Evolutionary conservation across 2,888 invertebrate genomes (phyloP).

Genomic region (Xanthorhoe spadicearia): DNA sequence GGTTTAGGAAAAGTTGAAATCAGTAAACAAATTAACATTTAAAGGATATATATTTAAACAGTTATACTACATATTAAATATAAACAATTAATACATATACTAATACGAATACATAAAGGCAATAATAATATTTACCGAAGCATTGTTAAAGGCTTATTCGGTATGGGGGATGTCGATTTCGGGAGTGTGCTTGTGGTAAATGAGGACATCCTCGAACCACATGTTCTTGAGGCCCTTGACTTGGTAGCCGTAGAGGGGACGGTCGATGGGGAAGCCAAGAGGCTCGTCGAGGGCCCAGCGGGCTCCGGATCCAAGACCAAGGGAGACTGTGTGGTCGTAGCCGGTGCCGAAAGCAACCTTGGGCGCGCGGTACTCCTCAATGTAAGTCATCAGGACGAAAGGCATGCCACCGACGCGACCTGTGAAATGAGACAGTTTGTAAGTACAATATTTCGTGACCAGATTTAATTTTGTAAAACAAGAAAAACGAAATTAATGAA

Average conservation of each 20-base stretch:
- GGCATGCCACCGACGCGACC: constrained; percentile 83
- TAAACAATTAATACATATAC: constrained; percentile 41
- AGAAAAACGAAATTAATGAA: neutral
- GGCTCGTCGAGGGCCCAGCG: constrained; percentile 77
- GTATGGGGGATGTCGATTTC: constrained; percentile 61
- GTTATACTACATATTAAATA: constrained; percentile 29
- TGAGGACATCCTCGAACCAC: constrained; percentile 76
- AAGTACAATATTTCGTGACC: neutral
- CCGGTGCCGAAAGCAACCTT: constrained; percentile 66
- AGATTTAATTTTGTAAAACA: neutral
- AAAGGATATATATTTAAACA: constrained; percentile 31
- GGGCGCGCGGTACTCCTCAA: constrained; percentile 80
- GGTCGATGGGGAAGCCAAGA: constrained; percentile 84
- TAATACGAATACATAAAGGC: constrained; percentile 39
- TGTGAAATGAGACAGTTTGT: constrained; percentile 37
- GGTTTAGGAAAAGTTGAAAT: neutral
- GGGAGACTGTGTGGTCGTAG: constrained; percentile 79
- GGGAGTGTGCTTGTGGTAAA: constrained; percentile 80
- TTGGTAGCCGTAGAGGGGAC: constrained; percentile 73
- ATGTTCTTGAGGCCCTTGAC: constrained; percentile 73
- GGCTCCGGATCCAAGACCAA: constrained; percentile 77
- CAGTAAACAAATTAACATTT: constrained; percentile 14
- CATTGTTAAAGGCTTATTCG: constrained; percentile 42
- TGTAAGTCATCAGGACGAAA: constrained; percentile 85
- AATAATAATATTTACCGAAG: constrained; percentile 21